These are phyloP conservation scores for Sphenopsis melanotis DNA, from an alignment of 2,797 vertebrate species.

Conservation along the genomic window DNA sequence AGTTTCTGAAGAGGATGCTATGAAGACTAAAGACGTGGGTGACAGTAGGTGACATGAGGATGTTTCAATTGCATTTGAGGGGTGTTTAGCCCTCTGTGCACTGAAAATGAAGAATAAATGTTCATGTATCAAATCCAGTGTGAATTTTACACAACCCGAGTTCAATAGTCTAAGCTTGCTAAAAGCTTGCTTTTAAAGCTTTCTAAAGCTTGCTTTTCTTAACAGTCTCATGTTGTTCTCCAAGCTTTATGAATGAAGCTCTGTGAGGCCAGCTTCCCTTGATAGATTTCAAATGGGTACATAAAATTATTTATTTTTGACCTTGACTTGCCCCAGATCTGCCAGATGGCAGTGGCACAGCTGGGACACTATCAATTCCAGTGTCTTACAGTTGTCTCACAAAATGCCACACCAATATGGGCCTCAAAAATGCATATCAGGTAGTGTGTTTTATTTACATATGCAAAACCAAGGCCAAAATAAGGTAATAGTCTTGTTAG, in stretches of 20 bases:
- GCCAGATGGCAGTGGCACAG: neutral
- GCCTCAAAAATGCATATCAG: neutral
- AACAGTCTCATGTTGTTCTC: neutral
- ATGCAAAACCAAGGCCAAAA: neutral
- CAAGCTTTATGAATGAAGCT: neutral
- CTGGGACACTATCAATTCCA: neutral
- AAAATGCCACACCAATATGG: neutral
- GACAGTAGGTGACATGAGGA: neutral
- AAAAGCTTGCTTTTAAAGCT: neutral
- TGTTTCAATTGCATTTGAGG: neutral
- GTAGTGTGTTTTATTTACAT: neutral
- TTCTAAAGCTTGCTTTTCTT: neutral
- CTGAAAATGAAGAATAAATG: constrained; percentile 8
- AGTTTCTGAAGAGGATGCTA: neutral
- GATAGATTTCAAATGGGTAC: neutral
- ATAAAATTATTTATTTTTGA: neutral
- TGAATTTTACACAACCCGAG: neutral
- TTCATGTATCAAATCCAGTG: neutral
- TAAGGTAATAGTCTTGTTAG: neutral
- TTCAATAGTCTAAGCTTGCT: neutral
- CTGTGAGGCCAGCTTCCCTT: neutral
- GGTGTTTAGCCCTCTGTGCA: neutral
- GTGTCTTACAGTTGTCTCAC: neutral
- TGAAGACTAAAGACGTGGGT: neutral
- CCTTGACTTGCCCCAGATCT: neutral